These are phyloP conservation scores for Todus mexicanus DNA, from an alignment of 2,797 vertebrate species.

Conservation along the genomic window DNA sequence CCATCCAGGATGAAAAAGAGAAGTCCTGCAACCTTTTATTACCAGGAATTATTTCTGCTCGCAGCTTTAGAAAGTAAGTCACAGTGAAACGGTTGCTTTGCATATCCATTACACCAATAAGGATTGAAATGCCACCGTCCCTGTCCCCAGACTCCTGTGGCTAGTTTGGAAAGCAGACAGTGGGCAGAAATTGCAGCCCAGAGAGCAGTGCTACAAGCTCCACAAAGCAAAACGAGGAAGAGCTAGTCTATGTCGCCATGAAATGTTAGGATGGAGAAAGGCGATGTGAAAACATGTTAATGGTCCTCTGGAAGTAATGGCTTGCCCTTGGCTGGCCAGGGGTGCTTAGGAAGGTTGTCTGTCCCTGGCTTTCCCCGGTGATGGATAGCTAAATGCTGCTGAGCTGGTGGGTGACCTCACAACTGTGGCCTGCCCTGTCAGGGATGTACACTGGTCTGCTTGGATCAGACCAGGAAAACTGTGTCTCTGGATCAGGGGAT, in stretches of 20 bases:
- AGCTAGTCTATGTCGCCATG: background rate
- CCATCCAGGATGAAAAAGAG: background rate
- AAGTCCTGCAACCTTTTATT: background rate
- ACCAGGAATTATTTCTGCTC: background rate
- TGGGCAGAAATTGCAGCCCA: background rate
- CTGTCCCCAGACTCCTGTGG: accelerated
- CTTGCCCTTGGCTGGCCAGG: background rate
- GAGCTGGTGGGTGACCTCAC: accelerated
- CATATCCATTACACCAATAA: background rate
- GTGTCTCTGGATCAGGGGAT: background rate
- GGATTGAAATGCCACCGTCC: background rate
- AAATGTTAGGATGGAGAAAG: background rate
- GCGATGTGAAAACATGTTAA: background rate
- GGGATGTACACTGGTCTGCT: no score
- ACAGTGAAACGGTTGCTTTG: background rate
- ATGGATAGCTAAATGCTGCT: background rate
- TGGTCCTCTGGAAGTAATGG: background rate
- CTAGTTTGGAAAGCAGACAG: no score
- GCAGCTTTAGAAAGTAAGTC: background rate
- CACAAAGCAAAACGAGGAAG: accelerated
- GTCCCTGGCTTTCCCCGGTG: accelerated
- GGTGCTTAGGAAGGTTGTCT: background rate
- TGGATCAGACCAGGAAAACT: background rate
- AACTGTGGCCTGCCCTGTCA: background rate
- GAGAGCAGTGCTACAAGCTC: background rate